A percentile compares a stretch with the other conserved stretches of the same genome.
Evolutionary conservation across 2,888 invertebrate genomes (phyloP).

Genomic region (Ischnura elegans): DNA sequence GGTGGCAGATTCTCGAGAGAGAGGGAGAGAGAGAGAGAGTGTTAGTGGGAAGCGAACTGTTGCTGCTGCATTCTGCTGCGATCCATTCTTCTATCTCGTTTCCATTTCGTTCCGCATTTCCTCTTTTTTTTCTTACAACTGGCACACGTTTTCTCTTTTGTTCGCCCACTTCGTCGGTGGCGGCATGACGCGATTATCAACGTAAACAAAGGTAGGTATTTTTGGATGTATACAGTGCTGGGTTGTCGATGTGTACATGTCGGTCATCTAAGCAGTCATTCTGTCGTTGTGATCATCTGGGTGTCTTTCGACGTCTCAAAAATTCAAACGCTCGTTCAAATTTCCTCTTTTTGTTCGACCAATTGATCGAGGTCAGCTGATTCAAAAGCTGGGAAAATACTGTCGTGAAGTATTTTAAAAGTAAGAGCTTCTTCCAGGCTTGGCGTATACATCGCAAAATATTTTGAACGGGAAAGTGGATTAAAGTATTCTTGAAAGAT

Average conservation of each 20-base stretch:
- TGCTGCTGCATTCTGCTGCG: conserved; percentile 31
- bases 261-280: background rate
- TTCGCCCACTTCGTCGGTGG: background rate
- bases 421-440: no score
- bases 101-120: background rate
- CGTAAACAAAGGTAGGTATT: background rate
- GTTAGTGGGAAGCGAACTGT: background rate
- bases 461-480: no score
- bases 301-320: background rate
- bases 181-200: background rate
- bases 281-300: background rate
- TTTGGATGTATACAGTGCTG: background rate
- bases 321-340: no score
- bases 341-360: background rate
- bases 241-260: background rate
- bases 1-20: background rate
- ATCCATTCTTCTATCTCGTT: background rate
- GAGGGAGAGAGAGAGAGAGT: no score
- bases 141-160: conserved; percentile 18
- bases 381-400: background rate
- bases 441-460: no score
- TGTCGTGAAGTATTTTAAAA: no score
- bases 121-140: background rate
- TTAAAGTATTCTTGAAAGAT: no score
- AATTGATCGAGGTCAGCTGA: background rate